A percentile compares a stretch with the other conserved stretches of the same genome.
phyloP scores from a whole-genome alignment of 2,113 vertebrate genomes.

The Phylloscopus trochiloides region DNA sequence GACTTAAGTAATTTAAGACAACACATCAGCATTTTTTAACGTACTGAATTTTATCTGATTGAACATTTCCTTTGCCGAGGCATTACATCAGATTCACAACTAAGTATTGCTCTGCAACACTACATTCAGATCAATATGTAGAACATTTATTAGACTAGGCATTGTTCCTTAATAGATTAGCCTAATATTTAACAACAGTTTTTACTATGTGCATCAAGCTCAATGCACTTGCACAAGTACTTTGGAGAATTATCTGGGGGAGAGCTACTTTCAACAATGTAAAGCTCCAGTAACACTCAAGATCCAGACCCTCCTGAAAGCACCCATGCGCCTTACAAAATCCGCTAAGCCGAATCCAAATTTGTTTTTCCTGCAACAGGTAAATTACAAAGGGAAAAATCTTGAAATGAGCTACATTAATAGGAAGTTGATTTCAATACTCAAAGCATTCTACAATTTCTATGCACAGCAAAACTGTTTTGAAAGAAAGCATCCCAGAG shows the following conservation, averaged over 20 bases:
- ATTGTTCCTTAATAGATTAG: not conserved
- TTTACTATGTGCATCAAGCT: not conserved
- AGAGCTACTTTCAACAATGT: not conserved
- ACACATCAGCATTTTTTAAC: not conserved
- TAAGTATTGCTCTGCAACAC: not conserved
- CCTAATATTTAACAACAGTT: not conserved
- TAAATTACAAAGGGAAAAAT: not conserved
- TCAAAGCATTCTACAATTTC: not conserved
- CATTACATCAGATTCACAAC: not conserved
- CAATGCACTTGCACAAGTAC: not conserved
- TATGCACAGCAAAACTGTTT: not conserved
- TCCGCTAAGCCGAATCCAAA: not conserved
- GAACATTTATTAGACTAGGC: not conserved
- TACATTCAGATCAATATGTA: not conserved
- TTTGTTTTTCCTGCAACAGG: not conserved
- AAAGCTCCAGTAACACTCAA: not conserved
- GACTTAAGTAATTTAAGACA: not conserved
- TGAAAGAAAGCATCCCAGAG: not conserved
- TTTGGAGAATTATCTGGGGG: not conserved
- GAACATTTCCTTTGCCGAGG: not conserved
- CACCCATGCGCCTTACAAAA: rapidly evolving
- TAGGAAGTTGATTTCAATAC: not conserved
- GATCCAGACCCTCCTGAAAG: not conserved
- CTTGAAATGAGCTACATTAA: not conserved
- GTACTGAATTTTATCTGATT: not conserved